Percentiles rank a stretch among this genome's conserved stretches.
These are phyloP conservation scores for Nymphalis c-album DNA, from an alignment of 2,888 invertebrate species.

Conservation along the genomic window DNA sequence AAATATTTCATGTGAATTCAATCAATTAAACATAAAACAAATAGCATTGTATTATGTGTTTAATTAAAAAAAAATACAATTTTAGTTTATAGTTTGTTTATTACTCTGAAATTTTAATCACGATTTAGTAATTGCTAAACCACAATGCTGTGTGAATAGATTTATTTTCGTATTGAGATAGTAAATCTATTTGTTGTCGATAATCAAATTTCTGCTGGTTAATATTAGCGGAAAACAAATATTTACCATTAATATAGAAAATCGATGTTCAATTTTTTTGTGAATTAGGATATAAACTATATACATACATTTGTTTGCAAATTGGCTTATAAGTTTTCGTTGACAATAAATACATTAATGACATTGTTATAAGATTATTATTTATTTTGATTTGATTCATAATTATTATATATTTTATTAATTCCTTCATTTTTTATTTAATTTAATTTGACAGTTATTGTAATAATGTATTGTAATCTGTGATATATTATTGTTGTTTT, in stretches of 20 bases:
- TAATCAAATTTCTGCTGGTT: constrained; percentile 31
- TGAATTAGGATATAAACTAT: too few relatives aligned
- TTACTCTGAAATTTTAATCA: constrained; percentile 13
- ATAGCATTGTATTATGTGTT: neutral
- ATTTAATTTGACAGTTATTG: too few relatives aligned
- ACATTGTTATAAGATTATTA: too few relatives aligned
- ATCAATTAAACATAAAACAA: neutral
- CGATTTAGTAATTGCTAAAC: constrained; percentile 31
- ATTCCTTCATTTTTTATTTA: too few relatives aligned
- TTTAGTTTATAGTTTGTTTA: neutral
- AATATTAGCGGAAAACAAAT: constrained; percentile 27
- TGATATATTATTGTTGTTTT: too few relatives aligned
- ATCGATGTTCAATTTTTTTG: neutral
- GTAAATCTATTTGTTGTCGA: constrained; percentile 27
- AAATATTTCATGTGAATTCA: neutral
- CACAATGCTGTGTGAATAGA: constrained; percentile 30
- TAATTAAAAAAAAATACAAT: neutral
- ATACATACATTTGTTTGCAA: too few relatives aligned
- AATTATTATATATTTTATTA: too few relatives aligned
- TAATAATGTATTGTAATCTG: too few relatives aligned
- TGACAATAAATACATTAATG: too few relatives aligned
- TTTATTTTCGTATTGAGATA: constrained; percentile 29
- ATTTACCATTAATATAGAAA: constrained; percentile 4
- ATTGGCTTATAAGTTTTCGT: too few relatives aligned
- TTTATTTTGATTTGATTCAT: too few relatives aligned